Evolutionary conservation across 2,113 vertebrate genomes (phyloP), one percentile per base, ranked within the genome.

Genomic region (Copsychus sechellarum): DNA sequence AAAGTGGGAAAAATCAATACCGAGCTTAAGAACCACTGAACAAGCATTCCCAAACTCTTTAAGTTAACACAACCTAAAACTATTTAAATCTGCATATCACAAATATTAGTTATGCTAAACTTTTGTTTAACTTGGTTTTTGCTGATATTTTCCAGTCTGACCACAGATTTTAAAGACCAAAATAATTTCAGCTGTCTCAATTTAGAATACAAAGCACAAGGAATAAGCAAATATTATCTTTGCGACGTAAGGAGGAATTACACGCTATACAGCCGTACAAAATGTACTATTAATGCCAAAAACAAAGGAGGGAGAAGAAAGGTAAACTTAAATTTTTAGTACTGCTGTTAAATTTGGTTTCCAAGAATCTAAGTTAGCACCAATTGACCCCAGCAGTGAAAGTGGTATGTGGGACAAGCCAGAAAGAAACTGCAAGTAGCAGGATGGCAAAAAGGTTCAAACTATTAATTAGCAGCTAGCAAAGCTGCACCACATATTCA

Each of bases 381-480:
- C 87, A 71, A 96, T 77, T 95, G 95, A 98, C 74, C 83, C 70
- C 93, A 95, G 72, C 81, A 97, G 96, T 88, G 85, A 96, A 97
- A 91, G 74, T 95, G 61, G 86, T 92, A 87, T 45, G 73, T 93
- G 90, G 88, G 86, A 97, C 77, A 93, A 97, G 81, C 84, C 92
- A 97, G 86, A 96, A 94, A 97, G 96, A 97, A 98, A 91, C 91
- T 96, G 82, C 83, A 95, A 97, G 93, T 93, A 96, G 96, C 92
- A 96, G 76, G 95, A 94, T 64, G 53, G 94, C 81, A 92, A 97
- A 97, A 97, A 97, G 91, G 86, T 96, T 97, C 97, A 93, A 95
- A 97, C 95, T 98, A 97, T 98, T 98, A 98, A 98, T 98, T 98
- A 98, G 96, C 96, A 97, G 94, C 95, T 91, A 96, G 96, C 88